Base-by-base conservation (phyloP, 92 coral and sea anemone species). In the Epizoanthus scotinus region DNA sequence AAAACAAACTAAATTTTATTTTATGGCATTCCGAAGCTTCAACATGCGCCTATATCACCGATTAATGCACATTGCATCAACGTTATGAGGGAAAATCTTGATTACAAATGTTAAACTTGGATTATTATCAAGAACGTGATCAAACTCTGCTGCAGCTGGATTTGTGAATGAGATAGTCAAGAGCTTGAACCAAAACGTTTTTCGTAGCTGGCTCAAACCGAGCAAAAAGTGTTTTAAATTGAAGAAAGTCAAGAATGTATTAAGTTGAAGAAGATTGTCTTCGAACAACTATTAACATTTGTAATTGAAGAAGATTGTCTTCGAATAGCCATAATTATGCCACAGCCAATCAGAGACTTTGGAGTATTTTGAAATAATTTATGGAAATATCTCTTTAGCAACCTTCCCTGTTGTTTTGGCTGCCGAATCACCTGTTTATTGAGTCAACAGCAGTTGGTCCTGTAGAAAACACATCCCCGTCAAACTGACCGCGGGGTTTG, bases 341-440 rank as follows among this genome's bases (percentile, higher is more conserved):
- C 52, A 10, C 52, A 47, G 13, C 52, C 52, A 47, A 47, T 47
- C 52, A 47, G 52, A 47, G 52, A 47, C 52, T 47, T 47, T 29
- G 36, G 17, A 62, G 42, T n/a, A 28, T 20, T 34, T 74, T 74
- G 34, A 60, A 22, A 59, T 50, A 7, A 40, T 75, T 22, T 17
- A 75, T 38, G 10, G 44, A 38, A 58, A 56, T 73, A 40, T 24
- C 7, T 59, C 56, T 75, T 58, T 59, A 75, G 47, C 52, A 47
- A 47, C 52, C 52, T 47, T 12, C 17, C 52, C 52, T 47, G 53
- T 75, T 75, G 50, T 42, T 59, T 9, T 75, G 36, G 15, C 81
- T 52, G 49, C 15, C 25, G 13, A 14, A 59, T 14, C 68, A 75
- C 81, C 69, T 75, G 81, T 75, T 57, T 59, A 20, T 36, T 58